Conservation (phyloP, 2,888 invertebrate genomes). For the Heliconius aoede region DNA sequence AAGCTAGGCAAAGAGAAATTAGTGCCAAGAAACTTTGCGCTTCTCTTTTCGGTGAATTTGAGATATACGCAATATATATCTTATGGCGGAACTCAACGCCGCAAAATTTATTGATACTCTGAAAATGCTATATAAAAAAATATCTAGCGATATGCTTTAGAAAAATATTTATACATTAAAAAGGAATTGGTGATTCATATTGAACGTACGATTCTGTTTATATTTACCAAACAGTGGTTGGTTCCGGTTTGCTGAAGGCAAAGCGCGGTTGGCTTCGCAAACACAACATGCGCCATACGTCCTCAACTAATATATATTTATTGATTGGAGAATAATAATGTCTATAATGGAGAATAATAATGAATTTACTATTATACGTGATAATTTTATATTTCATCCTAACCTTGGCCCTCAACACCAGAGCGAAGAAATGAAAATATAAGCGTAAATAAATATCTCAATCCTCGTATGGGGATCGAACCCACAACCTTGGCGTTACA, state of each 20-base stretch:
- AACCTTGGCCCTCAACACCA: too few species aligned
- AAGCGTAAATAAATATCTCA: too few species aligned
- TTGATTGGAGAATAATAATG: slow-evolving; percentile 2
- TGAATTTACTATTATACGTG: too few species aligned
- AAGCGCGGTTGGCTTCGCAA: slow-evolving; percentile 4
- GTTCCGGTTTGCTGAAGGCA: slow-evolving; percentile 20
- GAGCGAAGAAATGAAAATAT: too few species aligned
- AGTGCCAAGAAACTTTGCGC: not conserved
- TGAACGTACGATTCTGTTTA: slow-evolving; percentile 6
- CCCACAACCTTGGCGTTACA: too few species aligned
- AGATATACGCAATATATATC: too few species aligned
- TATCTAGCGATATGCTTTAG: not conserved
- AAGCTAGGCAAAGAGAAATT: not conserved
- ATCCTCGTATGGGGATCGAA: too few species aligned
- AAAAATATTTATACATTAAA: slow-evolving; percentile 2
- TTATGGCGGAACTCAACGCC: not conserved
- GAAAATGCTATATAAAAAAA: not conserved
- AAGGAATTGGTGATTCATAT: slow-evolving; percentile 1
- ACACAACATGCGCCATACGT: not conserved
- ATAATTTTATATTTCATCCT: not conserved
- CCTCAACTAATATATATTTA: not conserved
- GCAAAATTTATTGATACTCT: not conserved
- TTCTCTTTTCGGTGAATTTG: not conserved
- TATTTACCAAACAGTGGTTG: slow-evolving; percentile 18
- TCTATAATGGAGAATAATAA: too few species aligned